Base-by-base conservation (phyloP, 2,888 invertebrate genomes). In the Neoitamus cyanurus region DNA sequence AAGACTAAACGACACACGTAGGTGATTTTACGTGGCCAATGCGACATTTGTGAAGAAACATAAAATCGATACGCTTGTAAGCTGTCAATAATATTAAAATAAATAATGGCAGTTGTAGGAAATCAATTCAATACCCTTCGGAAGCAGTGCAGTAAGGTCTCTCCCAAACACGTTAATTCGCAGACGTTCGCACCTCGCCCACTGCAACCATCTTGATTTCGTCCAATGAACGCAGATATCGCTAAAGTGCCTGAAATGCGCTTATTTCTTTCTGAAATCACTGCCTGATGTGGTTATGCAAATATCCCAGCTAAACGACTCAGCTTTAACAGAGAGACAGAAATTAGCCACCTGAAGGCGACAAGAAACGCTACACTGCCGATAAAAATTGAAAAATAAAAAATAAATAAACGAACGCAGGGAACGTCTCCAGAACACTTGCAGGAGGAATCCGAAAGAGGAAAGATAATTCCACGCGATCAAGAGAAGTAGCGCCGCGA, bases 311-410 rank as follows among this genome's bases (percentile, higher is more conserved):
- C 48, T 58, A 31, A 78, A 58, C 48, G 78, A 31, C 37, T 31
- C 3, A 48, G 31, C 78, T 48, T 25, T 78, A 34, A 15, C 28
- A 31, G 15, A 48, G 46, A 46, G 58, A 48, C 31, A 70, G 31
- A 31, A 58, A 78, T 75, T 20, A 78, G 58, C 42, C 78, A 78
- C 78, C 34, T 78, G 48, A 78, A 78, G 78, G 78, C 58, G 78
- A 78, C 78, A 78, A 78, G 31, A 78, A 78, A 78, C n/a, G 48
- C 48, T 78, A 58, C 30, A 78, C 34, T 28, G 9, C 5, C 78
- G 31, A 48, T 48, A 42, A 75, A 75, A 42, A 75, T 25, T 58
- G 3, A 58, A 20, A 58, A 20, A 20, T 5, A 34, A 34, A 34
- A 34, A 34, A n/a, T n/a, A n/a, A n/a, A n/a, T n/a, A 34, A 7